A percentile compares a stretch with the other conserved stretches of the same genome.
Conservation (phyloP, 30 jellyfish, hydroid and myxozoan genomes). For the Sanderia malayensis region DNA sequence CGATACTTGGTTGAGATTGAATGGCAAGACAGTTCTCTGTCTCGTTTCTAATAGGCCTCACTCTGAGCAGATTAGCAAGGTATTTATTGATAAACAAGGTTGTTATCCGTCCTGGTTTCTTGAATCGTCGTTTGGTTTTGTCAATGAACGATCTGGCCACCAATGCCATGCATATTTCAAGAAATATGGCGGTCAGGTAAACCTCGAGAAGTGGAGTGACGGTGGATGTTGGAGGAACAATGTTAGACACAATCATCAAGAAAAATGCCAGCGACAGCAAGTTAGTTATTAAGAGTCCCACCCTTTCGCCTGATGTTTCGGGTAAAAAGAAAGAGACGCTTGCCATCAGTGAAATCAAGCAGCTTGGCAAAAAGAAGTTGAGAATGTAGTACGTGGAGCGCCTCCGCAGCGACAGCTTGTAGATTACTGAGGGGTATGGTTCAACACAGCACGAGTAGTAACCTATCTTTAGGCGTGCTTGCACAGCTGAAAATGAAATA, state of each 20-base stretch:
- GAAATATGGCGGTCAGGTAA: conserved; percentile 51
- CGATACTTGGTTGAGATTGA: neutral
- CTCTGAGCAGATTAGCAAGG: conserved; percentile 21
- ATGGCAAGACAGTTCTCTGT: neutral
- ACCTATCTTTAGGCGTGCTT: conserved; percentile 28
- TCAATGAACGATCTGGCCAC: conserved; percentile 40
- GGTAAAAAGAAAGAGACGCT: conserved; percentile 68
- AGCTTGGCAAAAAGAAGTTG: conserved; percentile 67
- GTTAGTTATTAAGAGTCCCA: conserved; percentile 64
- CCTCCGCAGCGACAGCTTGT: conserved; percentile 44
- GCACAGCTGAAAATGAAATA: conserved; percentile 41
- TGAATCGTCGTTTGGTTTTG: conserved; percentile 22
- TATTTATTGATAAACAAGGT: conserved; percentile 7
- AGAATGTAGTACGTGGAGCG: conserved; percentile 54
- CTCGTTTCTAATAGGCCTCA: neutral
- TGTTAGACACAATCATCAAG: conserved; percentile 59
- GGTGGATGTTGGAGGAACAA: conserved; percentile 80
- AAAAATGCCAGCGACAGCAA: conserved; percentile 70
- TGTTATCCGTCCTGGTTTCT: conserved; percentile 23
- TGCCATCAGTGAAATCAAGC: conserved; percentile 62
- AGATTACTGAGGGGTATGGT: conserved; percentile 71
- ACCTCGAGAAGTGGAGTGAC: conserved; percentile 61
- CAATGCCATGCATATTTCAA: conserved; percentile 45
- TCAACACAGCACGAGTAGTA: conserved; percentile 75
- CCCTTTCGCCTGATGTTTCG: conserved; percentile 72